phyloP scores from a whole-genome alignment of 2,113 vertebrate species.

The Mobula birostris region DNA sequence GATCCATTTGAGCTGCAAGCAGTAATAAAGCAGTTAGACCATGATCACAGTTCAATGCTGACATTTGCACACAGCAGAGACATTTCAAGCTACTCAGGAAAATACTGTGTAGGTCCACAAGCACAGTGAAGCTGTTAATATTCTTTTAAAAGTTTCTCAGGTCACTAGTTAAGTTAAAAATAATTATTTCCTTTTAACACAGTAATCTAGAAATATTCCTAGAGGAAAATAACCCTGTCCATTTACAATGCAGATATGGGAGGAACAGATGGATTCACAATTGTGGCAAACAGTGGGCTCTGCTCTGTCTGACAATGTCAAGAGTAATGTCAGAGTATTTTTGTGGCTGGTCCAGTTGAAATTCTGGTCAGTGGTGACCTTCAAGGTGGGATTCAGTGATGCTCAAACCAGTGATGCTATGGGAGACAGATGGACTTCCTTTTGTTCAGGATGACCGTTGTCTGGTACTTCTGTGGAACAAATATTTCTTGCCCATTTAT shows the following conservation, averaged over 20 bases:
- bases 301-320: too few relatives aligned
- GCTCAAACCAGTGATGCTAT: too few relatives aligned
- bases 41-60: background rate
- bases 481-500: too few relatives aligned
- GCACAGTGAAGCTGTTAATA: too few relatives aligned
- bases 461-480: too few relatives aligned
- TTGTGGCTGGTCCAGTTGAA: too few relatives aligned
- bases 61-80: background rate
- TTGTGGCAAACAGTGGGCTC: too few relatives aligned
- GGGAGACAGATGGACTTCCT: too few relatives aligned
- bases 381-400: too few relatives aligned
- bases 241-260: background rate
- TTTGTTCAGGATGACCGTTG: too few relatives aligned
- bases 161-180: background rate
- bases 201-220: background rate
- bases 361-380: too few relatives aligned
- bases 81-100: background rate
- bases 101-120: background rate
- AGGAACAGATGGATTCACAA: background rate
- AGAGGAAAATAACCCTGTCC: background rate
- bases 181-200: background rate
- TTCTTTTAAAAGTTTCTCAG: background rate
- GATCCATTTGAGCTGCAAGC: background rate
- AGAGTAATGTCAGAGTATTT: too few relatives aligned
- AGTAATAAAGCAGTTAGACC: background rate